Conservation (phyloP, 2,113 vertebrate species). For the Amphiprion ocellaris region DNA sequence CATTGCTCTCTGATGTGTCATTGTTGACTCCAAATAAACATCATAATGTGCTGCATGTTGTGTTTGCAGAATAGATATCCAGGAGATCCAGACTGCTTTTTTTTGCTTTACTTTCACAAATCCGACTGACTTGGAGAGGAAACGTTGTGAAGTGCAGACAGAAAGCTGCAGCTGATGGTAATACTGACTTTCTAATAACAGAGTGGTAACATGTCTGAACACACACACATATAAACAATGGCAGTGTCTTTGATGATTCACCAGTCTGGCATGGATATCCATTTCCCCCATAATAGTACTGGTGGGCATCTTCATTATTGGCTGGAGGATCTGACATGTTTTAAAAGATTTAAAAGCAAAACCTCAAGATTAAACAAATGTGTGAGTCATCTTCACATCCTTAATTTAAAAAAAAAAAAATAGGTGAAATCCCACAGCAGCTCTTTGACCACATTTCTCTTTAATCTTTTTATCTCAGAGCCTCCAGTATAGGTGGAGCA, state of each 20-base stretch:
- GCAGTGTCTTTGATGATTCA: slow-evolving; percentile 71
- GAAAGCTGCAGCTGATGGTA: slow-evolving; percentile 52
- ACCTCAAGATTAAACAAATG: slow-evolving; percentile 22
- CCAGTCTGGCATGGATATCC: slow-evolving; percentile 32
- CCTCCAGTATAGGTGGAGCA: background rate
- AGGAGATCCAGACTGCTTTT: background rate
- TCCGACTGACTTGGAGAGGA: slow-evolving; percentile 26
- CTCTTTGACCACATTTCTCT: background rate
- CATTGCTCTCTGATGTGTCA: background rate
- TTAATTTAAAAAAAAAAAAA: background rate
- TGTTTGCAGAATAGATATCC: background rate
- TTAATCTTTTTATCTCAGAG: background rate
- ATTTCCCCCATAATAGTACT: slow-evolving; percentile 48
- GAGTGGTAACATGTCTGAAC: slow-evolving; percentile 68
- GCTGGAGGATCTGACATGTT: slow-evolving; percentile 40
- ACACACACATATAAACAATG: slow-evolving; percentile 48
- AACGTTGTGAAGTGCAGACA: slow-evolving; percentile 26
- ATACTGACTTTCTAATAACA: slow-evolving; percentile 57
- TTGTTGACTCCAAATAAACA: background rate
- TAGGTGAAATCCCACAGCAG: background rate
- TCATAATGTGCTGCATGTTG: background rate
- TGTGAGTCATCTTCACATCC: slow-evolving; percentile 3
- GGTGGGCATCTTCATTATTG: slow-evolving; percentile 20
- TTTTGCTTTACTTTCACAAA: background rate
- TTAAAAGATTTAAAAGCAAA: slow-evolving; percentile 40